These are phyloP conservation scores for Drosophila busckii DNA, from an alignment of 1,140 invertebrate genomes.

Conservation along the genomic window DNA sequence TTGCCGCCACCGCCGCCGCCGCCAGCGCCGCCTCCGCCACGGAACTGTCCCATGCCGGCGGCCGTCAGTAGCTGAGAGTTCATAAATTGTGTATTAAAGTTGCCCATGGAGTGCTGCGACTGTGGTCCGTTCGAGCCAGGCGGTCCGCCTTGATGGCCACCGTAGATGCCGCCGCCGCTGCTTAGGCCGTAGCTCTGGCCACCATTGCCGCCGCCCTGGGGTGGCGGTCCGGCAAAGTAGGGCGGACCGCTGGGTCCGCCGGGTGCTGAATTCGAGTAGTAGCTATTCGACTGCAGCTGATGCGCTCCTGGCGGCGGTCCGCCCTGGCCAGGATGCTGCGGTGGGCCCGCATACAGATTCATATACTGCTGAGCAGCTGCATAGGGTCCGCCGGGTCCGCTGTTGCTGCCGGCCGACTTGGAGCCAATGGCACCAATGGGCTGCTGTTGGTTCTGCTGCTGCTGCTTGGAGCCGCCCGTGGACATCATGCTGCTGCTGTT, in stretches of 20 bases:
- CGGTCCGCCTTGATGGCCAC: slow-evolving; percentile 75
- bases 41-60: slow-evolving; percentile 72
- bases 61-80: slow-evolving; percentile 77
- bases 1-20: slow-evolving; percentile 80
- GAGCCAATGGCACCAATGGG: slow-evolving; percentile 90
- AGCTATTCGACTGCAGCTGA: slow-evolving; percentile 82
- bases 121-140: slow-evolving; percentile 61
- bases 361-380: slow-evolving; percentile 77
- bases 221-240: slow-evolving; percentile 74
- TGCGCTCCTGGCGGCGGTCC: slow-evolving; percentile 79
- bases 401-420: slow-evolving; percentile 81
- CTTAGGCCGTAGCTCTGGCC: slow-evolving; percentile 81
- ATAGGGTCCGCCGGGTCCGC: slow-evolving; percentile 55
- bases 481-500: slow-evolving; percentile 91
- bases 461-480: slow-evolving; percentile 88
- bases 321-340: slow-evolving; percentile 79
- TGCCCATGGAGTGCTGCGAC: slow-evolving; percentile 77
- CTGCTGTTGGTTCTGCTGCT: slow-evolving; percentile 83
- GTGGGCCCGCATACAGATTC: slow-evolving; percentile 75
- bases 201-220: slow-evolving; percentile 79
- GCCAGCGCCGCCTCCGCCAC: slow-evolving; percentile 79
- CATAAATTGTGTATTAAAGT: slow-evolving; percentile 78
- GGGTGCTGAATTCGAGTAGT: slow-evolving; percentile 81
- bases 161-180: slow-evolving; percentile 80
- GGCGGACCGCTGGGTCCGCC: slow-evolving; percentile 79